Percentiles rank a stretch among this genome's conserved stretches.
phyloP scores from a whole-genome alignment of 2,797 vertebrate genomes.

The Cyprinodon diabolis region DNA sequence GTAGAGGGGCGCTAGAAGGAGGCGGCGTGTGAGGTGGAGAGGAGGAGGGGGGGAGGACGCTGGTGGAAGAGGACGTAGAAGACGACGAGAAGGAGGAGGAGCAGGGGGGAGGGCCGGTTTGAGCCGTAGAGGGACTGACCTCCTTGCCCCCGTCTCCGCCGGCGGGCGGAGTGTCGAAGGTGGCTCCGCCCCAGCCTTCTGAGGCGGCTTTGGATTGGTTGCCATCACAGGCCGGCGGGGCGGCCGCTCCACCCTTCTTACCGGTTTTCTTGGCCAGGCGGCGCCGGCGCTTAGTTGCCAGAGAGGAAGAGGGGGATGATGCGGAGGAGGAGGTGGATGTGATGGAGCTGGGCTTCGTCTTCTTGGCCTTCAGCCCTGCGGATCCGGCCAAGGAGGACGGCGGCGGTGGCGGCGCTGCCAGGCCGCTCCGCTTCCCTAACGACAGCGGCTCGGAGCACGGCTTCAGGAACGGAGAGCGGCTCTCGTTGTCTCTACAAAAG shows the following conservation, averaged over 20 bases:
- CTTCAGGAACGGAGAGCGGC: conserved; percentile 92
- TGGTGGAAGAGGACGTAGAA: conserved; percentile 82
- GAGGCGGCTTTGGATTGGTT: conserved; percentile 52
- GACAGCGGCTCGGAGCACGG: conserved; percentile 82
- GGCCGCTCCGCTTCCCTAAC: conserved; percentile 68
- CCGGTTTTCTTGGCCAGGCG: conserved; percentile 76
- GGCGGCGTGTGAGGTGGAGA: conserved; percentile 85
- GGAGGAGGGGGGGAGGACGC: conserved; percentile 77
- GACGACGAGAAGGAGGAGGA: conserved; percentile 83
- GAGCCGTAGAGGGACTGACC: conserved; percentile 72
- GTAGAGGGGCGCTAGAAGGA: conserved; percentile 72
- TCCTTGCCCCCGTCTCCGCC: conserved; percentile 65
- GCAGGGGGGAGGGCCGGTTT: conserved; percentile 73
- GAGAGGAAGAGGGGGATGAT: conserved; percentile 79
- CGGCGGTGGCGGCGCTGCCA: conserved; percentile 47
- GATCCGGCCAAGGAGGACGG: conserved; percentile 58
- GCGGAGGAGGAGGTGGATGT: conserved; percentile 84
- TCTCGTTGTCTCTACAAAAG: conserved; percentile 92
- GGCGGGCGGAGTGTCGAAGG: conserved; percentile 64
- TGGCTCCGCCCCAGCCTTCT: conserved; percentile 67
- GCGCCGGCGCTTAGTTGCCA: conserved; percentile 80
- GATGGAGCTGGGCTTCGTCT: conserved; percentile 81
- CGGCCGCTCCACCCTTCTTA: conserved; percentile 59
- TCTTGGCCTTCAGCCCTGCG: conserved; percentile 72
- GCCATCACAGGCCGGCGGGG: conserved; percentile 34